These are phyloP conservation scores for Spisula subtruncata DNA, from an alignment of 2,888 invertebrate species.

Conservation along the genomic window DNA sequence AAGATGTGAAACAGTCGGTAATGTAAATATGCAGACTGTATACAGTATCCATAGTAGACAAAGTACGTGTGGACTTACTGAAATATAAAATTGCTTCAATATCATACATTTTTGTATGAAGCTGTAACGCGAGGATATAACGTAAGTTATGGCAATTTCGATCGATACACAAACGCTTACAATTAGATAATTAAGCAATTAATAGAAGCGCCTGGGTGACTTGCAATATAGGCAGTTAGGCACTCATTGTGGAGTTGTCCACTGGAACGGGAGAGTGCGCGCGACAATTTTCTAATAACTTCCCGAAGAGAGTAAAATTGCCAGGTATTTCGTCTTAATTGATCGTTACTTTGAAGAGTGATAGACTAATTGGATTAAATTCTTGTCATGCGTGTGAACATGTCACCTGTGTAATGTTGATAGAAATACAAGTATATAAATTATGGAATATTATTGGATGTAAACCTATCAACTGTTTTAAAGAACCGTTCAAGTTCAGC, in stretches of 20 bases:
- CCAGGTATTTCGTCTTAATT: not conserved
- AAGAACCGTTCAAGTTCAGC: not conserved
- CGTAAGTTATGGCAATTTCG: not conserved
- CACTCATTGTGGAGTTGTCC: not conserved
- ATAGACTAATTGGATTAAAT: not conserved
- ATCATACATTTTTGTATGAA: not conserved
- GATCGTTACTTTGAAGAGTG: not conserved
- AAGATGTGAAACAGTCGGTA: not conserved
- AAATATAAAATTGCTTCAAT: not conserved
- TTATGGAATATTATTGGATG: not conserved
- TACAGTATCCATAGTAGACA: no score
- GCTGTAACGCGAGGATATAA: not conserved
- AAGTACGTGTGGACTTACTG: not conserved
- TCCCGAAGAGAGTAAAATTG: not conserved
- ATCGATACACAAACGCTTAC: not conserved
- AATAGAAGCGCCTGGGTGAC: not conserved
- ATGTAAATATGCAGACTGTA: not conserved
- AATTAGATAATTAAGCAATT: conserved; percentile 22
- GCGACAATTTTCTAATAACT: not conserved
- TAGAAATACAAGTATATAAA: conserved; percentile 9
- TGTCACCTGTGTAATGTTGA: not conserved
- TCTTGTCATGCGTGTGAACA: not conserved
- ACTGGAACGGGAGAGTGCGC: not conserved
- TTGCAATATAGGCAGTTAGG: not conserved
- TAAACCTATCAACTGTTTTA: not conserved